A percentile compares a stretch with the other conserved stretches of the same genome.
These are phyloP conservation scores for Cyprinella venusta DNA, from an alignment of 2,797 vertebrate species.

Conservation along the genomic window DNA sequence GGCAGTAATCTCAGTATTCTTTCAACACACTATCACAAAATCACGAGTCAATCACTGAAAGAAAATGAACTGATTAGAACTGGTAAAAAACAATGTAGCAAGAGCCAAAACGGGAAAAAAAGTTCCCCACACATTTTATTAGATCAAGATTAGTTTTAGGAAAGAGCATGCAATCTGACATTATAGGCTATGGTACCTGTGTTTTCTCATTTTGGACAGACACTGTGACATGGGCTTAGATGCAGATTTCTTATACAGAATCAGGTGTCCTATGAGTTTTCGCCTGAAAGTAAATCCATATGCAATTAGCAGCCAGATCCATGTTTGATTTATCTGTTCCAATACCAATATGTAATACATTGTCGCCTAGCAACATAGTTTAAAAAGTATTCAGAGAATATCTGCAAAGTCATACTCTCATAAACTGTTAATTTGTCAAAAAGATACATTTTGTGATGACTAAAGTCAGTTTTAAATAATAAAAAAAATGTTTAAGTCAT, in stretches of 20 bases:
- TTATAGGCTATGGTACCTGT: slow-evolving; percentile 22
- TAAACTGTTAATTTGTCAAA: slow-evolving; percentile 11
- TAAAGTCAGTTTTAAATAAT: neutral
- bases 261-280: slow-evolving; percentile 23
- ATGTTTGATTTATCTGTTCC: slow-evolving; percentile 22
- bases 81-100: neutral
- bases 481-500: slow-evolving; percentile 7
- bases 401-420: slow-evolving; percentile 14
- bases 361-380: neutral
- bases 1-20: slow-evolving; percentile 33
- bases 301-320: slow-evolving; percentile 15
- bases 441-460: slow-evolving; percentile 9
- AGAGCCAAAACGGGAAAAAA: slow-evolving; percentile 10
- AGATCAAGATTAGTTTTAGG: slow-evolving; percentile 28
- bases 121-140: slow-evolving; percentile 16
- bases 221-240: neutral
- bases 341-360: neutral
- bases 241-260: slow-evolving; percentile 1
- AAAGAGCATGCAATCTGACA: slow-evolving; percentile 15
- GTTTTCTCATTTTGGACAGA: slow-evolving; percentile 35
- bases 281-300: slow-evolving; percentile 23
- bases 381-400: slow-evolving; percentile 16
- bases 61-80: slow-evolving; percentile 39
- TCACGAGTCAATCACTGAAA: slow-evolving; percentile 30
- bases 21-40: slow-evolving; percentile 42